A percentile compares a stretch with the other conserved stretches of the same genome.
These are phyloP conservation scores for Autographa gamma DNA, from an alignment of 2,888 invertebrate species.

Conservation along the genomic window DNA sequence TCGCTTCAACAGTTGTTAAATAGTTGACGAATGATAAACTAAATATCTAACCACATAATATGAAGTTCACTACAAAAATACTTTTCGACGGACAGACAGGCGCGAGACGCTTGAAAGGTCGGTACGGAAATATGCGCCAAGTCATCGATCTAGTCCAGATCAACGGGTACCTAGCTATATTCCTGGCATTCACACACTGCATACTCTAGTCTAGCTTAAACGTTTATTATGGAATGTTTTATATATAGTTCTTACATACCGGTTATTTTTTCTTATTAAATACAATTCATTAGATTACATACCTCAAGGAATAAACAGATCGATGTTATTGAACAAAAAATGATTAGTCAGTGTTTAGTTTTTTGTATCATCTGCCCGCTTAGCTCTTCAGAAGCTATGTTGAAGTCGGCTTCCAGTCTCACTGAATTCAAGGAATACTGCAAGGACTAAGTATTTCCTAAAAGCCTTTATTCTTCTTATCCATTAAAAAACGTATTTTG, in stretches of 20 bases:
- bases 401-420: too few relatives aligned
- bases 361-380: too few relatives aligned
- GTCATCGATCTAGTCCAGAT: slow-evolving; percentile 64
- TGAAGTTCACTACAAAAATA: slow-evolving; percentile 54
- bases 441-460: too few relatives aligned
- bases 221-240: slow-evolving; percentile 28
- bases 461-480: too few relatives aligned
- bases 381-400: too few relatives aligned
- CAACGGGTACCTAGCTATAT: slow-evolving; percentile 48
- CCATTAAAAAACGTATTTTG: too few relatives aligned
- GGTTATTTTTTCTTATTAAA: neutral
- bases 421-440: too few relatives aligned
- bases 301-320: too few relatives aligned
- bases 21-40: neutral
- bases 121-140: slow-evolving; percentile 65
- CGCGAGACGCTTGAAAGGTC: slow-evolving; percentile 63
- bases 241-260: slow-evolving; percentile 9
- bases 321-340: too few relatives aligned
- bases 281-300: too few relatives aligned
- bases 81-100: slow-evolving; percentile 58
- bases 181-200: slow-evolving; percentile 37
- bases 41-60: slow-evolving; percentile 24
- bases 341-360: too few relatives aligned
- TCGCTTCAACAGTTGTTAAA: neutral
- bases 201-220: slow-evolving; percentile 23